phyloP scores from a whole-genome alignment of 2,888 invertebrate species.

The Dynastes grantii region DNA sequence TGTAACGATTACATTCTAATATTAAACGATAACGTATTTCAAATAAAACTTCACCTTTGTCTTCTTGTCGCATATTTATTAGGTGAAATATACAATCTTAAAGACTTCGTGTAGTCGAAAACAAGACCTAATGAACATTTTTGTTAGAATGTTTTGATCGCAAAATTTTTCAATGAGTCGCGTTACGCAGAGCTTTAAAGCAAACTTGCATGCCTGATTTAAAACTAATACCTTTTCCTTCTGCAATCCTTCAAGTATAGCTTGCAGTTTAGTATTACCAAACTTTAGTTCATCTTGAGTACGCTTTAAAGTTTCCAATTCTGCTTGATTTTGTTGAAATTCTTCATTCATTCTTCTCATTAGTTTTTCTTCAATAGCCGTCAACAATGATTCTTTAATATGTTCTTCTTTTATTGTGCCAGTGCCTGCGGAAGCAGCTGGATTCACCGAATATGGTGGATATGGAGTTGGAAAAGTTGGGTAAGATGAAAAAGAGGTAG shows the following conservation, averaged over 20 bases:
- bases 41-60: no score
- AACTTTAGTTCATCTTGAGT: constrained; percentile 90
- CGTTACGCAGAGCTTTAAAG: no score
- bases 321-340: constrained; percentile 92
- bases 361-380: constrained; percentile 96
- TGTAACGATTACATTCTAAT: no score
- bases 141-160: no score
- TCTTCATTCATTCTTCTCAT: constrained; percentile 90
- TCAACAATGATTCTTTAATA: constrained; percentile 92
- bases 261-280: constrained; percentile 87
- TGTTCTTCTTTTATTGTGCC: constrained; percentile 97
- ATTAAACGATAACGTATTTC: no score
- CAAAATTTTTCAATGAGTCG: no score
- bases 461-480: constrained; percentile 51
- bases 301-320: constrained; percentile 89
- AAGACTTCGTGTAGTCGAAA: no score
- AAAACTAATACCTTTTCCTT: constrained; percentile 76
- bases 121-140: no score
- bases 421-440: constrained; percentile 71
- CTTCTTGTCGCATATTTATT: no score
- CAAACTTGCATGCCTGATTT: background rate
- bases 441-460: constrained; percentile 60
- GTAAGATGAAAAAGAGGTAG: constrained; percentile 65
- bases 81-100: no score
- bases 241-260: constrained; percentile 83